Evolutionary conservation across 2,113 vertebrate species (phyloP), one percentile per base, ranked within the genome.

Genomic region (Neofelis nebulosa): DNA sequence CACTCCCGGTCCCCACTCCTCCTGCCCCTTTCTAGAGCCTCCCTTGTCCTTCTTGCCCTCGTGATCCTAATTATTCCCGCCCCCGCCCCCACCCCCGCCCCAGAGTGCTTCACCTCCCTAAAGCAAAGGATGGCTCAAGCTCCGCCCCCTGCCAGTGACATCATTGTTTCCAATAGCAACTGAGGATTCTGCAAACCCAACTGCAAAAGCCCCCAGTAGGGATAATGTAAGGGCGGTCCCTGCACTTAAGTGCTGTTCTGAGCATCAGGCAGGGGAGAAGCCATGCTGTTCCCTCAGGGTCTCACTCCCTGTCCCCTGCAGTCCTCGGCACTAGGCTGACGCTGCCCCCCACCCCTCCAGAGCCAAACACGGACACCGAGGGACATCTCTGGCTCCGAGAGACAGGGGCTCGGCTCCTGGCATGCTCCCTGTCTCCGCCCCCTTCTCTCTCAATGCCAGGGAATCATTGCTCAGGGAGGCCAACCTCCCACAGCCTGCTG

Each of bases 81-180:
- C 92, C 79, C 50, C 69, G 36, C 48, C n/a, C 14, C 21, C 38
- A 38, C 38, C 57, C n/a, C 31, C 14, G 55, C n/a, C 31, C 14
- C 48, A 45, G 21, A 36, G 50, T 18, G 88, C 52, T 19, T 61
- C 57, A 63, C 50, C 61, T 89, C 63, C 87, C 94, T 57, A 89
- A 78, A 23, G 41, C 57, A 33, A 69, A 95, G 66, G 84, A 88
- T 19, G 19, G 45, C 57, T 31, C 78, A 93, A 85, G 86, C 96
- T 73, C 97, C 97, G 2, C 98, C 97, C 61, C 84, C 79, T 82
- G 9, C 83, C 33, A 18, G 71, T 98, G 97, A 98, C 92, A 48
- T 98, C 98, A 97, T 76, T 31, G 93, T 98, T 96, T 97, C 98
- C 97, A 97, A 61, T 96, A 85, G 98, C 97, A 98, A 98, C 98